Evolutionary conservation across 2,113 vertebrate genomes (phyloP), one percentile per base, ranked within the genome.

Genomic region (Ceuthmochares aereus): DNA sequence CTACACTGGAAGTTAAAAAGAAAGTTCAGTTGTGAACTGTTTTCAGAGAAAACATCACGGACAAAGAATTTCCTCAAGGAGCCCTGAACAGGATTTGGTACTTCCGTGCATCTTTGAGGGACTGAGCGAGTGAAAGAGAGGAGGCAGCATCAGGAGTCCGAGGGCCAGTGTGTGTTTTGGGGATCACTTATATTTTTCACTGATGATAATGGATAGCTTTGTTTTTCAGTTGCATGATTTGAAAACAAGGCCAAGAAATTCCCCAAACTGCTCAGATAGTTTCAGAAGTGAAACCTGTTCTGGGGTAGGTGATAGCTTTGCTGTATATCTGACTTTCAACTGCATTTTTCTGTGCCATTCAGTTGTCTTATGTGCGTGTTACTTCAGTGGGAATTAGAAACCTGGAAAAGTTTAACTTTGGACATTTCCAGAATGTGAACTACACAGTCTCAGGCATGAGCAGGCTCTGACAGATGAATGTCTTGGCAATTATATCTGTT

Each of bases 31-130:
- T 93, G 73, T 94, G 52, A 62, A 69, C 87, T 96, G 64, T 93
- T 97, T 67, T 95, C 87, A 96, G 55, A 94, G 63, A 97, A 97
- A 97, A 95, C 66, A 95, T 87, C 60, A 55, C 0, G 8, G 88
- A 93, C 78, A 93, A 95, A 97, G 94, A 93, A 88, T 97, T 97
- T 98, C 95, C 95, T 96, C 63, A 87, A 94, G 92, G 88, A 95
- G 8, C 11, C 6, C 58, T 42, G 72, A 67, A 20, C 32, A 90
- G 89, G 74, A 94, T 84, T 96, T 94, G 58, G 59, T 93, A 91
- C 89, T 97, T 98, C 60, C 9, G 7, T 85, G 54, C 51, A 29
- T 75, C 76, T 93, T 58, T 80, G 22, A n/a, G 30, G 45, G n/a
- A 60, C 20, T 30, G 67, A 83, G 29, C 4, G 9, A 27, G 40